Evolutionary conservation across 1,140 invertebrate genomes (phyloP).

Genomic region (Drosophila gunungcola): DNA sequence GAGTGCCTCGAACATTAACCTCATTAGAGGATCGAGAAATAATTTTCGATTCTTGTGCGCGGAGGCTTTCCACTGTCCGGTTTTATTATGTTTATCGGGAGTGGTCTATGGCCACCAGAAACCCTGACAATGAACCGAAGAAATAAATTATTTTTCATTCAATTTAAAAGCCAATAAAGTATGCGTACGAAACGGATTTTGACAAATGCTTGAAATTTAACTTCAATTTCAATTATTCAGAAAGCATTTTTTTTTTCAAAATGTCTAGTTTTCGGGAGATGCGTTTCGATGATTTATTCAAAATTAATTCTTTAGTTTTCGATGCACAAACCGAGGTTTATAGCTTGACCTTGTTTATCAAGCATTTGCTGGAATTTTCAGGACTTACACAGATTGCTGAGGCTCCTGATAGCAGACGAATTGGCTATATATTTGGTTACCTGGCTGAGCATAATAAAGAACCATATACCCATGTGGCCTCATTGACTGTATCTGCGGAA

Average conservation of each 20-base stretch:
- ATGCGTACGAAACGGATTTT: not conserved
- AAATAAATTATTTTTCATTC: not conserved
- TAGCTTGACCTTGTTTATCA: slow-evolving; percentile 47
- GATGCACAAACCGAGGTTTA: slow-evolving; percentile 61
- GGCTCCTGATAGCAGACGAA: slow-evolving; percentile 22
- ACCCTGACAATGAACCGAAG: slow-evolving; percentile 6
- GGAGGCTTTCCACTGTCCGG: slow-evolving; percentile 36
- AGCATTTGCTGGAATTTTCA: slow-evolving; percentile 47
- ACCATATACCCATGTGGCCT: slow-evolving; percentile 45
- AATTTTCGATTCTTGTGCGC: slow-evolving; percentile 36
- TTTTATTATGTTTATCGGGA: slow-evolving; percentile 14
- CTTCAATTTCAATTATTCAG: not conserved
- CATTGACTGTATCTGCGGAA: slow-evolving; percentile 23
- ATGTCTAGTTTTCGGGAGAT: slow-evolving; percentile 58
- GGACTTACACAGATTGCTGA: slow-evolving; percentile 31
- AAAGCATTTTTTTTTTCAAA: not conserved
- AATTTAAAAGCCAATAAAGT: not conserved
- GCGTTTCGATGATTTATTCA: slow-evolving; percentile 60
- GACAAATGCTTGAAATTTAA: not conserved
- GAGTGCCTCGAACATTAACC: slow-evolving; percentile 77
- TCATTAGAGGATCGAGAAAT: slow-evolving; percentile 74
- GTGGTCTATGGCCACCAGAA: not conserved
- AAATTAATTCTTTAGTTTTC: slow-evolving; percentile 60
- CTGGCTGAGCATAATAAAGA: not conserved
- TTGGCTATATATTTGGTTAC: slow-evolving; percentile 60